Evolutionary conservation across 2,888 invertebrate genomes (phyloP).

Genomic region (Polydrusus cervinus): DNA sequence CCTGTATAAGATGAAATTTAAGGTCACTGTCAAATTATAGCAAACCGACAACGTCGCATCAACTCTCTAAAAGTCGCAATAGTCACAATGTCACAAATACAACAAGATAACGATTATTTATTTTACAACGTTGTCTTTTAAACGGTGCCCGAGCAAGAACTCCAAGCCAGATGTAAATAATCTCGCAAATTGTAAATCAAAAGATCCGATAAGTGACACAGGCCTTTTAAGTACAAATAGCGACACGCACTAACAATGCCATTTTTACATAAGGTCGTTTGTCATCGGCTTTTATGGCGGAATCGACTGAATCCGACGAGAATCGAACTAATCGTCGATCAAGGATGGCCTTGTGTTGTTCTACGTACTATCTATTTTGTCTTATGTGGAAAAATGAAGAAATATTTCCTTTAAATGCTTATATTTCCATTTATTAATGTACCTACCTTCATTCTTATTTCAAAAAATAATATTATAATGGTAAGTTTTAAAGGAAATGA

Average conservation of each 20-base stretch:
- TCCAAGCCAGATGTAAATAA: conserved; percentile 39
- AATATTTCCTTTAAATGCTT: neutral
- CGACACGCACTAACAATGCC: conserved; percentile 49
- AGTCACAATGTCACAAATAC: too few relatives aligned
- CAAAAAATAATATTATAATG: too few relatives aligned
- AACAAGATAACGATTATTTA: conserved; percentile 42
- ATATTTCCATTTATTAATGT: too few relatives aligned
- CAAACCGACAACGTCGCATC: neutral
- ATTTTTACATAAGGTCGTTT: conserved; percentile 45
- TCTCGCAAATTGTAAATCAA: conserved; percentile 50
- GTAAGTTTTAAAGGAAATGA: too few relatives aligned
- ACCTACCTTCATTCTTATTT: too few relatives aligned
- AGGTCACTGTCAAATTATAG: neutral
- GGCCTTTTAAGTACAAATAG: conserved; percentile 48
- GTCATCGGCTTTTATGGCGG: conserved; percentile 32
- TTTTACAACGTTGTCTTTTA: conserved; percentile 42
- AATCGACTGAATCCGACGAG: neutral
- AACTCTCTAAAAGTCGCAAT: too few relatives aligned
- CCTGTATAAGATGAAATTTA: too few relatives aligned
- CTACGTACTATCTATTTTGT: neutral
- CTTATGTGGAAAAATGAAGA: neutral
- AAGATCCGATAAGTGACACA: conserved; percentile 39
- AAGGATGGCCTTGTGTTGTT: conserved; percentile 4
- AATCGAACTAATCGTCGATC: conserved; percentile 17
- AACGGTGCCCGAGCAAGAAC: conserved; percentile 37